Evolutionary conservation across 30 jellyfish, hydroid and myxozoan genomes (phyloP).

Genomic region (Aurelia sp.): DNA sequence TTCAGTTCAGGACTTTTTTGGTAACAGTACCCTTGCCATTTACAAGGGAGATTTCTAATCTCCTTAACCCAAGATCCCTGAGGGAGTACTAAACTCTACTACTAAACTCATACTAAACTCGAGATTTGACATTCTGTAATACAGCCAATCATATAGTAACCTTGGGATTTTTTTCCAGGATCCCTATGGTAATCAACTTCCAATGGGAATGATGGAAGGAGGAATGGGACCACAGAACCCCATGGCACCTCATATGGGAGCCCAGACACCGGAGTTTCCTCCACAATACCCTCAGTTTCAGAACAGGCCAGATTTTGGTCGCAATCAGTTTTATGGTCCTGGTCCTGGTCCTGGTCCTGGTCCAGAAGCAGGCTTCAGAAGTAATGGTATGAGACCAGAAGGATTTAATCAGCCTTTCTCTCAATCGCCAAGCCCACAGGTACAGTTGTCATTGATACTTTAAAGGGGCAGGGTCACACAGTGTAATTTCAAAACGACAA

Average conservation of each 20-base stretch:
- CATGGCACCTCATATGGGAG: conserved; percentile 49
- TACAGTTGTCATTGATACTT: not conserved
- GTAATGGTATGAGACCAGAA: conserved; percentile 70
- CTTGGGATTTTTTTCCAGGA: conserved; percentile 4
- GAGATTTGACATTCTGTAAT: too few species aligned
- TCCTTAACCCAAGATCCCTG: too few species aligned
- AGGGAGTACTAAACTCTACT: too few species aligned
- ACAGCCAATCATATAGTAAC: too few species aligned
- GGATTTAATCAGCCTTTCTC: conserved; percentile 61
- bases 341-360: conserved; percentile 1
- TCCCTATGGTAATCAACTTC: conserved; percentile 52
- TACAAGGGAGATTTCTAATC: too few species aligned
- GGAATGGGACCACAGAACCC: conserved; percentile 54
- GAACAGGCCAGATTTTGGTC: conserved; percentile 57
- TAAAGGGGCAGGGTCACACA: too few species aligned
- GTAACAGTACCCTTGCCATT: too few species aligned
- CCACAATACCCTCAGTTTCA: conserved; percentile 64
- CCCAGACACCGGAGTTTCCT: conserved; percentile 61
- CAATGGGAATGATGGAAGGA: conserved; percentile 72
- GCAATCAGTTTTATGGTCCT: conserved; percentile 45
- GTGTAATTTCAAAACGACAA: too few species aligned
- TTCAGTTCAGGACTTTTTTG: too few species aligned
- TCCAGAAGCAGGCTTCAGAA: conserved; percentile 61
- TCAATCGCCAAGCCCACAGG: conserved; percentile 72
- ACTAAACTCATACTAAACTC: too few species aligned